Evolutionary conservation across 2,113 vertebrate species (phyloP), one percentile per base, ranked within the genome.

Genomic region (Ameiurus melas): DNA sequence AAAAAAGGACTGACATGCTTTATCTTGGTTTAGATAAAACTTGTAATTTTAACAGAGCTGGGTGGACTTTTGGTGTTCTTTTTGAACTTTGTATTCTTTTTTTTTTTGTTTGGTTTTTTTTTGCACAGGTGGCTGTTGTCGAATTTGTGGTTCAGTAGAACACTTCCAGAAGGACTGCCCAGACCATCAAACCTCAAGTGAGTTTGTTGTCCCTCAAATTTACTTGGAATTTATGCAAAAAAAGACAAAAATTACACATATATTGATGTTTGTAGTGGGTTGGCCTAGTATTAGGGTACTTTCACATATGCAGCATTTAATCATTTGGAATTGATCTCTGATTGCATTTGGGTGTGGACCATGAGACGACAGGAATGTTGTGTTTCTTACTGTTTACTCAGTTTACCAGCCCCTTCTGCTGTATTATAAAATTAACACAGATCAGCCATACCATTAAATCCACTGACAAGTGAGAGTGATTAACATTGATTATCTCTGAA

Each of bases 91-190:
- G 0, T 7, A 1, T 25, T 17, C 4, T 5, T 51, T 27, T 51
- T 53, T 51, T 71, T 2, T 60, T 60, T 60, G 4, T 60, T 22
- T 22, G 1, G 25, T 71, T 55, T 57, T 17, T 57, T 57, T 70
- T 66, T 77, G 8, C 27, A 90, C 53, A 99, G 98, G 98, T 81
- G 98, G 98, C 0, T 89, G 96, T 90, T 99, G 98, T 91, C 97
- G 93, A 9, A 93, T 98, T 25, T 99, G 98, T 92, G 98, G 98
- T 5, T 99, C 98, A 5, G 98, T 99, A 89, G 97, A 97, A 86
- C 98, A 99, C 92, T 98, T 98, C 89, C 96, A 94, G 92, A 99
- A 97, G 90, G 97, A 99, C 85, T 99, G 98, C 89, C 97, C 97
- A 0, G 96, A 97, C 81, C 96, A 97, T 84, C 96, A 97, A 93